Evolutionary conservation across 53 echinoderm and acorn worm species (phyloP), one percentile per base, ranked within the genome.

Genomic region (Paracentrotus lividus): DNA sequence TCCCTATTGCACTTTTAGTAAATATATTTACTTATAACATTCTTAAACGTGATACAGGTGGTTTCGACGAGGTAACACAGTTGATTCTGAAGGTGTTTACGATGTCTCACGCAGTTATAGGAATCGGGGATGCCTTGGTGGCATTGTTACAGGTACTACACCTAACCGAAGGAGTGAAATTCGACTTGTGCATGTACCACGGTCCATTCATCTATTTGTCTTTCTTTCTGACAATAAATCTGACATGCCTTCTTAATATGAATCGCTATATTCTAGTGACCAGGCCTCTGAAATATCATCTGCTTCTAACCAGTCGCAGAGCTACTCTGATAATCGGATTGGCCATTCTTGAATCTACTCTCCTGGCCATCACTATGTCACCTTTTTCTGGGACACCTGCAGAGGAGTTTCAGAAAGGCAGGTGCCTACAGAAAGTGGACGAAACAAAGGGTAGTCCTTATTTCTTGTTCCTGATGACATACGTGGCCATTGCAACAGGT

Each of bases 21-120:
- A 85, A 85, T 44, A 15, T 53, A 15, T 85, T 85, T 13, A 85
- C 85, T 16, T 53, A 51, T 53, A 13, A 33, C 53, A 51, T 85
- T 53, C 85, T 85, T 3, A 29, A 33, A 26, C 31, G 24, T 34
- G 27, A 24, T 23, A 51, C 49, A 51, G 52, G 85, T 85, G 52
- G 53, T 0, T 85, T 85, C 21, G 85, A 85, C 85, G 53, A 0
- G 27, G 53, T 85, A 0, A 85, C 85, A 26, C 51, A 86, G 34
- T 13, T 86, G 86, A 3, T 86, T 56, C 53, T 86, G 18, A 55
- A 34, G 10, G 56, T 56, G 15, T 32, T 86, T 16, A 86, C 86
- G 2, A 4, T 86, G 36, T 55, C 26, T 14, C 56, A 56, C 27
- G 86, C 53, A 14, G 33, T 32, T 29, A 16, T 55, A 0, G 86